Conservation (phyloP, 2,888 invertebrate species). For the Anodontia alba region DNA sequence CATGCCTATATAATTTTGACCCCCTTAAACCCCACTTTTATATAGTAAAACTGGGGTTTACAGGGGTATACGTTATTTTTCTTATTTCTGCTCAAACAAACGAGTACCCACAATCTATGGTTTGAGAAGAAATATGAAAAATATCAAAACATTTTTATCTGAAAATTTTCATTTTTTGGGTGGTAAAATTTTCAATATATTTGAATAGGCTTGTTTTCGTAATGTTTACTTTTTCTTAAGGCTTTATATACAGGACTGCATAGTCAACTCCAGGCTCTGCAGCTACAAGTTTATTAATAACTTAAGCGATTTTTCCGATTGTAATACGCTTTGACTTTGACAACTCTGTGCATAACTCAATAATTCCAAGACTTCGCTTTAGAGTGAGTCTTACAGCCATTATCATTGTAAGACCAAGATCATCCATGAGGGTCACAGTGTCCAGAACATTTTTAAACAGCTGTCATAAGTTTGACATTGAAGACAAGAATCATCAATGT, state of each 20-base stretch:
- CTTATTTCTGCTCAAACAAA: no score
- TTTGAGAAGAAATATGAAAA: no score
- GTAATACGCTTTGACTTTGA: constrained; percentile 13
- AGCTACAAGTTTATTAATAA: constrained; percentile 48
- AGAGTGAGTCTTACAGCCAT: constrained; percentile 30
- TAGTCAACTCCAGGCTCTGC: constrained; percentile 43
- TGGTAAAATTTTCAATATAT: no score
- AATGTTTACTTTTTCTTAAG: constrained; percentile 44
- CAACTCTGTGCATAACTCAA: background rate
- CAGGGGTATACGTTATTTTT: no score
- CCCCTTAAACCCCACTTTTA: no score
- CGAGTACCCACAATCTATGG: no score
- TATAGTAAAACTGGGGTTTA: no score
- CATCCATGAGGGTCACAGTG: constrained; percentile 38
- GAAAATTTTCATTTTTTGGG: no score
- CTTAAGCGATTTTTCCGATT: constrained; percentile 36
- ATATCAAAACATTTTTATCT: no score
- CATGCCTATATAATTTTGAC: no score
- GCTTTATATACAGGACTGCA: constrained; percentile 44
- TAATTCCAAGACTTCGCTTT: constrained; percentile 3
- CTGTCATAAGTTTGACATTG: constrained; percentile 17
- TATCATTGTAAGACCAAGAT: constrained; percentile 41
- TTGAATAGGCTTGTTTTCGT: no score
- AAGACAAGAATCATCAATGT: constrained; percentile 51
- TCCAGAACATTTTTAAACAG: constrained; percentile 22